Conservation (phyloP, 1,140 invertebrate species). For the Nasonia vitripennis region DNA sequence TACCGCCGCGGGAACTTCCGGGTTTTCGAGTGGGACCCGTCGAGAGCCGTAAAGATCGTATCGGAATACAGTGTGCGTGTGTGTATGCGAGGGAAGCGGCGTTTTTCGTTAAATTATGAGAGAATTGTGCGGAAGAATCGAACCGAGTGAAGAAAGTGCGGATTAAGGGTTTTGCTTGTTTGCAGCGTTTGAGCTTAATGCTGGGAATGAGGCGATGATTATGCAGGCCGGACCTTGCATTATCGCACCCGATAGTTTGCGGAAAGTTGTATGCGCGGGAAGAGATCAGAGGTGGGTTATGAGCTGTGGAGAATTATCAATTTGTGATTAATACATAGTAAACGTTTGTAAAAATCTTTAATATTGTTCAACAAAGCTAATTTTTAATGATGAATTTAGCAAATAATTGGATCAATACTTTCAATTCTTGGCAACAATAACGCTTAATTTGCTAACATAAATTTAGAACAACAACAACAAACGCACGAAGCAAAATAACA, state of each 20-base stretch:
- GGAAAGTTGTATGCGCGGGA: background rate
- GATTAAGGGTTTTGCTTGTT: background rate
- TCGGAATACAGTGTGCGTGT: background rate
- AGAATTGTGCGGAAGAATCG: background rate
- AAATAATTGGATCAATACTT: too few relatives aligned
- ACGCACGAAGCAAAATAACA: background rate
- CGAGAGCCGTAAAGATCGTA: constrained; percentile 21
- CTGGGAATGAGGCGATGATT: constrained; percentile 22
- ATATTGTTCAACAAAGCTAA: too few relatives aligned
- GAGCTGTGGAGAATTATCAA: background rate
- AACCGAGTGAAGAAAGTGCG: background rate
- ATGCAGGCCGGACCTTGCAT: constrained; percentile 7
- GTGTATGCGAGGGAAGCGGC: background rate
- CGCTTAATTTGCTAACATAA: too few relatives aligned
- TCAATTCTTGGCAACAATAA: too few relatives aligned
- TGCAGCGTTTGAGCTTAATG: constrained; percentile 17
- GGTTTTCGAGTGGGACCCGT: constrained; percentile 21
- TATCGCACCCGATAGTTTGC: constrained; percentile 22
- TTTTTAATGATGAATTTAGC: too few relatives aligned
- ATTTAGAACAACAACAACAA: background rate
- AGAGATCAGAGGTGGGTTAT: background rate
- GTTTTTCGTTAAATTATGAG: background rate
- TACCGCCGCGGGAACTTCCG: constrained; percentile 36
- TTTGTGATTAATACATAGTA: too few relatives aligned
- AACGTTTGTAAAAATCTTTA: too few relatives aligned